phyloP scores from a whole-genome alignment of 2,113 vertebrate species.

The Cyanistes caeruleus region DNA sequence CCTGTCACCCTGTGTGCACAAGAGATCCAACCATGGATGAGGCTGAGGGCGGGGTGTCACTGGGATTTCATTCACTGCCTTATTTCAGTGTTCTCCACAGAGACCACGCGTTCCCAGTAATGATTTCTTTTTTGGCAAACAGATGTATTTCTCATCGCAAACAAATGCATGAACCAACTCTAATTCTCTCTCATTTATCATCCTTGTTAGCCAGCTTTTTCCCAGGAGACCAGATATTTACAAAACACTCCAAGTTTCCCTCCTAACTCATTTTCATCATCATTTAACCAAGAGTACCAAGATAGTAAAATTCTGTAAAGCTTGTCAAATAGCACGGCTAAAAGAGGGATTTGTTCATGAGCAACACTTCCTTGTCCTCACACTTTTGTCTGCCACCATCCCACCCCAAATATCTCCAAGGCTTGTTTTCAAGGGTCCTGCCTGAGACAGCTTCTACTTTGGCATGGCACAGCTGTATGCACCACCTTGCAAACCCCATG shows the following conservation, averaged over 20 bases:
- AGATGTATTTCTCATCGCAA: neutral
- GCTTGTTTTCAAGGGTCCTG: neutral
- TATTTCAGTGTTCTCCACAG: neutral
- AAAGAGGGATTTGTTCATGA: neutral
- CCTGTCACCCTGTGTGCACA: accelerated
- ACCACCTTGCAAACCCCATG: neutral
- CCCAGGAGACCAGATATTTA: neutral
- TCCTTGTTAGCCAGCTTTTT: neutral
- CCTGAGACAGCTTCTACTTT: neutral
- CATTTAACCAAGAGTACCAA: neutral
- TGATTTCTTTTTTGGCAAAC: neutral
- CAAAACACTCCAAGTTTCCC: neutral
- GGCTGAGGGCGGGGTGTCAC: accelerated
- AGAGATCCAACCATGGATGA: neutral
- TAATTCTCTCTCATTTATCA: slow-evolving; percentile 17
- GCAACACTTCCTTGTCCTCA: accelerated
- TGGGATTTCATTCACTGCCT: neutral
- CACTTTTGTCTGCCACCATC: neutral
- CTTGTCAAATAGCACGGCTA: neutral
- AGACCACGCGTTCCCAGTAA: neutral
- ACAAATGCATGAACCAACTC: neutral
- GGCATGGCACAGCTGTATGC: neutral
- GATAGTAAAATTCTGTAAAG: neutral
- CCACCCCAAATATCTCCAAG: accelerated
- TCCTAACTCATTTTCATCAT: neutral